Base-by-base conservation (phyloP, 2,888 invertebrate genomes). In the Chloroclysta siterata region DNA sequence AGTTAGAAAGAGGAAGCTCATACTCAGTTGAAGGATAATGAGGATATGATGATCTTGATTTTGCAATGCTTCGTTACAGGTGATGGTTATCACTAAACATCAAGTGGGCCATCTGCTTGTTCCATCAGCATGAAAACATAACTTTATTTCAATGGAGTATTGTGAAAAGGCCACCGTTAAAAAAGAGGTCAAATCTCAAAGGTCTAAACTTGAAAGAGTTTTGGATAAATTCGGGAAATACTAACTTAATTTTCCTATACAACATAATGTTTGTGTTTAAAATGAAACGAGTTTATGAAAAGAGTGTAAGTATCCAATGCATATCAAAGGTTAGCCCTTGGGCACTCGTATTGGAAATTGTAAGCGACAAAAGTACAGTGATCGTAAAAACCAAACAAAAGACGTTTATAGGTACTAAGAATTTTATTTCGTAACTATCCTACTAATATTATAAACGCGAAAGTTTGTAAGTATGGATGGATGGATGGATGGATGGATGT, bases 261-360 rank as follows among this genome's bases (percentile, higher is more conserved):
- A 46, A 56, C 51, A 65, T 53, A 57, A 46, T 50, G 53, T 60
- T 58, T 54, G 17, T 57, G 53, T 65, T 60, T 14, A 55, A 67
- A 55, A 67, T 41, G 42, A 65, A 60, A 53, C 52, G 53, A 61
- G 69, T n/a, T n/a, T n/a, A n/a, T n/a, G n/a, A n/a, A n/a, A n/a
- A n/a, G n/a, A n/a, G n/a, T n/a, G n/a, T n/a, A 52, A 63, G 60
- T 65, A 67, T 64, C 41, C 33, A 48, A 29, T 5, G 22, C 15
- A 50, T 28, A 33, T 48, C 46, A 28, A 55, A 17, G 11, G 11
- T 54, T 33, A 44, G 48, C 50, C 50, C 33, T 50, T 22, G 50
- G 65, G 65, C 59, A 36, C 14, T 13, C 53, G 57, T 63, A 63
- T 44, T 53, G 59, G 59, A 51, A 64, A 55, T 48, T 39, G 52